phyloP scores from a whole-genome alignment of 1,140 invertebrate genomes.

The Coboldia fuscipes region DNA sequence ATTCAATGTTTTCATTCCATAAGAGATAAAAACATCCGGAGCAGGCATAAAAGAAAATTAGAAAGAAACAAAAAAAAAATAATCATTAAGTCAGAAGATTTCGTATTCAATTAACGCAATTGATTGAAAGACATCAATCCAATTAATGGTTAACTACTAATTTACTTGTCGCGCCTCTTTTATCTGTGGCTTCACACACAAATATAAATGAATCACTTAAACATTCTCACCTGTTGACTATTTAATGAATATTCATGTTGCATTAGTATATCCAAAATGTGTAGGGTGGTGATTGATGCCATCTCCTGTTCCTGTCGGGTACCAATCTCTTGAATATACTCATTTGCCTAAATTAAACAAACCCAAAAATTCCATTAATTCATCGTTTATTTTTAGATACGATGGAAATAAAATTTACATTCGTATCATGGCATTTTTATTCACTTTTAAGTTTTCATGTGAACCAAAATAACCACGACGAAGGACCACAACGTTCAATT shows the following conservation, averaged over 20 bases:
- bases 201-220: background rate
- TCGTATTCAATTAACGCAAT: background rate
- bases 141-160: background rate
- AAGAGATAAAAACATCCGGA: background rate
- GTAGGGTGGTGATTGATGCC: slow-evolving; percentile 19
- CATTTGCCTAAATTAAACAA: slow-evolving; percentile 17
- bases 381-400: background rate
- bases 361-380: background rate
- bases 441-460: too few relatives aligned
- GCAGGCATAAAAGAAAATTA: background rate
- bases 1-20: background rate
- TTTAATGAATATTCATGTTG: slow-evolving; percentile 20
- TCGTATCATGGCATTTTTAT: too few relatives aligned
- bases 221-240: slow-evolving; percentile 19
- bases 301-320: slow-evolving; percentile 21
- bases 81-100: background rate
- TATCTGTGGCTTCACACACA: background rate
- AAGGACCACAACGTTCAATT: too few relatives aligned
- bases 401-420: too few relatives aligned
- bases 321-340: slow-evolving; percentile 20
- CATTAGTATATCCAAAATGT: slow-evolving; percentile 21
- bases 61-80: too few relatives aligned
- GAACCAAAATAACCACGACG: too few relatives aligned
- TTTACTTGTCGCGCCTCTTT: background rate
- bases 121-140: background rate